Evolutionary conservation across 2,888 invertebrate genomes (phyloP).

Genomic region (Noctua comes): DNA sequence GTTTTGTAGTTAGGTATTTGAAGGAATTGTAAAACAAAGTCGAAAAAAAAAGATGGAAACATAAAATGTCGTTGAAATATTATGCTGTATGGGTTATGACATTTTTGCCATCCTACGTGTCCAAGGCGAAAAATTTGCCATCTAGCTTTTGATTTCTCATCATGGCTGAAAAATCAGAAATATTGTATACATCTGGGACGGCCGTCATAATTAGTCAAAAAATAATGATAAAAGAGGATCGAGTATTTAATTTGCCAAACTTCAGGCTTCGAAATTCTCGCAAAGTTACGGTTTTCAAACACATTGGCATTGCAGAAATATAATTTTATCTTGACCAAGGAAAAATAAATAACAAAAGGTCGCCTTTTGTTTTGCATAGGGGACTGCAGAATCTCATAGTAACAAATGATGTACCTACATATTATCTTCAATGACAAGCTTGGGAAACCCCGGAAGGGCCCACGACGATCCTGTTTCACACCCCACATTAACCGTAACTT

Average conservation of each 20-base stretch:
- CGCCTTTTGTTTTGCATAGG: constrained; percentile 33
- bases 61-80: not conserved
- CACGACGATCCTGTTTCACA: constrained; percentile 52
- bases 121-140: not conserved
- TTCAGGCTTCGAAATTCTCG: not conserved
- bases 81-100: constrained; percentile 2
- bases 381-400: constrained; percentile 25
- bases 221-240: not conserved
- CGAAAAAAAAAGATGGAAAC: not conserved
- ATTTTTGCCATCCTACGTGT: not conserved
- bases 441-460: constrained; percentile 48
- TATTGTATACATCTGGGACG: not conserved
- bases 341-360: constrained; percentile 15
- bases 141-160: not conserved
- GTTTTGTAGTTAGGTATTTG: not conserved
- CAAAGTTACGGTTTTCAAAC: not conserved
- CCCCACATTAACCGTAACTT: constrained; percentile 16
- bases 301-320: not conserved
- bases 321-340: constrained; percentile 25
- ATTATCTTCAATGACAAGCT: constrained; percentile 27
- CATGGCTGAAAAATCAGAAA: too few relatives aligned
- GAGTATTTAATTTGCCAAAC: not conserved
- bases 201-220: not conserved
- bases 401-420: constrained; percentile 44
- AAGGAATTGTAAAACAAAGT: not conserved